Percentiles rank a stretch among this genome's conserved stretches.
These are phyloP conservation scores for Phortica okadai DNA, from an alignment of 2,888 invertebrate species.

Conservation along the genomic window DNA sequence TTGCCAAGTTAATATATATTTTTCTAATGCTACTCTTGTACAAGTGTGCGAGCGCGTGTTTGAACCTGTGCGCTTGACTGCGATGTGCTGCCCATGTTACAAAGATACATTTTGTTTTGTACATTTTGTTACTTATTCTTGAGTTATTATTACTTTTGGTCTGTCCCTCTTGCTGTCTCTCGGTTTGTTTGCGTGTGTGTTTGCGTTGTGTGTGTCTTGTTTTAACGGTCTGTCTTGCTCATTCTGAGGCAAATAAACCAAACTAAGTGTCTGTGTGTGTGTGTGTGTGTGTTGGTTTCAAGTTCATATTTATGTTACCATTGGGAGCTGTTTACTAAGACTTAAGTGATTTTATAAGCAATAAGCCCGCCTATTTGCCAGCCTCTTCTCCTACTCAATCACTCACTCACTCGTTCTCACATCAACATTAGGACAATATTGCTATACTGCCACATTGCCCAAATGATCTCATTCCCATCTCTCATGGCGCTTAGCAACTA, in stretches of 20 bases:
- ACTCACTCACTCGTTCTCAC: constrained; percentile 18
- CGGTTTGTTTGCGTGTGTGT: background rate
- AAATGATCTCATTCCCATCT: too few species aligned
- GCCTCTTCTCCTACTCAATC: background rate
- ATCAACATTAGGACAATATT: too few species aligned
- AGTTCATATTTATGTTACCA: constrained; percentile 64
- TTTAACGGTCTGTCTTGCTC: constrained; percentile 21
- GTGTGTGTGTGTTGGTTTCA: constrained; percentile 38
- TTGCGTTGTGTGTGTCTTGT: background rate
- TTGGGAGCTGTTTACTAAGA: constrained; percentile 63
- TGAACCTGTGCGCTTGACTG: too few species aligned
- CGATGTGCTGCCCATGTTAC: too few species aligned
- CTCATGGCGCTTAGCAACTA: too few species aligned
- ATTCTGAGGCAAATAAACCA: background rate
- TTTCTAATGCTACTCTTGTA: too few species aligned
- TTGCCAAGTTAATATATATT: background rate
- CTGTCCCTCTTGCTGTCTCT: background rate
- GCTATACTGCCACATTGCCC: too few species aligned
- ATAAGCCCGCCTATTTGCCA: constrained; percentile 36
- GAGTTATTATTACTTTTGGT: background rate
- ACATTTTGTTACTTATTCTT: background rate
- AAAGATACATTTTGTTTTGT: background rate
- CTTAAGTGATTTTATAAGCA: constrained; percentile 66
- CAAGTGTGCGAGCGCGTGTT: too few species aligned
- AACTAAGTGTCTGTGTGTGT: background rate